Conservation (phyloP, 2,797 vertebrate genomes). For the Tangara arthus region DNA sequence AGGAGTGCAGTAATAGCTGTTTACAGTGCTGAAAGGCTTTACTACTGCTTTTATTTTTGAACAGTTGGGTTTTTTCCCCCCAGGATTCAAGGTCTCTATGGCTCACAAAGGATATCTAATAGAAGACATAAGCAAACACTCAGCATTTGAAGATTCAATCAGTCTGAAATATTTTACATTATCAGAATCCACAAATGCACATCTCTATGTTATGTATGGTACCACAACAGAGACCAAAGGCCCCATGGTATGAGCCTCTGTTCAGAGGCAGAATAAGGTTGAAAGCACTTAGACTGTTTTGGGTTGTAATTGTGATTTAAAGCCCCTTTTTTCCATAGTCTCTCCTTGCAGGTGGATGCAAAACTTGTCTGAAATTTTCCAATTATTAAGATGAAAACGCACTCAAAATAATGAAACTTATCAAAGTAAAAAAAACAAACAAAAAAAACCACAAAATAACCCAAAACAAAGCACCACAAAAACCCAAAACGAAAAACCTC, state of each 20-base stretch:
- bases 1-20: not conserved
- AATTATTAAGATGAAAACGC: not conserved
- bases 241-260: not conserved
- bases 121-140: not conserved
- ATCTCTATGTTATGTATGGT: not conserved
- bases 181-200: not conserved
- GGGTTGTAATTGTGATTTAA: not conserved
- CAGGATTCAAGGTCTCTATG: not conserved
- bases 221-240: not conserved
- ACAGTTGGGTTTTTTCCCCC: not conserved
- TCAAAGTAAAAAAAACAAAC: not conserved
- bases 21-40: not conserved
- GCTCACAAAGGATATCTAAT: not conserved
- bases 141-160: not conserved
- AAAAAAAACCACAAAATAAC: not conserved
- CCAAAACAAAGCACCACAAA: not conserved
- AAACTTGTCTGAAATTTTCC: not conserved
- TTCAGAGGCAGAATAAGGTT: not conserved
- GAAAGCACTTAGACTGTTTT: fast-evolving
- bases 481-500: fast-evolving
- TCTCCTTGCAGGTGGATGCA: not conserved
- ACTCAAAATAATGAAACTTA: not conserved
- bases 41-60: not conserved
- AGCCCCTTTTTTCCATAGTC: not conserved
- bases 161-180: not conserved